These are phyloP conservation scores for Nyctalus aviator DNA, from an alignment of 2,797 vertebrate species.

Conservation along the genomic window DNA sequence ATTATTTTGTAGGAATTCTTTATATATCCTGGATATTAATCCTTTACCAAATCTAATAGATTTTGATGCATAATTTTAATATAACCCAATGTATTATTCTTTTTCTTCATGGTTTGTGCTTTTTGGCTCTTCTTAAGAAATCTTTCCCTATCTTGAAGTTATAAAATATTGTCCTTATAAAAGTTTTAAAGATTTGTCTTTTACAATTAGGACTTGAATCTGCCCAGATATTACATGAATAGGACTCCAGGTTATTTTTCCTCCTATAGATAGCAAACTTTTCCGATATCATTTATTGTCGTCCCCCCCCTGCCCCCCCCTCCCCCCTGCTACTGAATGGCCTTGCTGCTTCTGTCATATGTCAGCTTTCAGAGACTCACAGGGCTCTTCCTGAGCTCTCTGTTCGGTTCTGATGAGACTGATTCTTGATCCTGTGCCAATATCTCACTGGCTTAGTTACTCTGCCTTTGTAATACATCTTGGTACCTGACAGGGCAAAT, in stretches of 20 bases:
- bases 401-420: background rate
- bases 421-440: background rate
- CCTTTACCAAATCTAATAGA: background rate
- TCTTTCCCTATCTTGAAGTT: background rate
- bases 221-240: background rate
- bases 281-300: background rate
- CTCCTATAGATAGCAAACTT: background rate
- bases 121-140: background rate
- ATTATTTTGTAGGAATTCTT: constrained; percentile 1
- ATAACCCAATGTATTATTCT: background rate
- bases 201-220: background rate
- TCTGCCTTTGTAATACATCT: background rate
- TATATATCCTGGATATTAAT: background rate
- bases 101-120: background rate
- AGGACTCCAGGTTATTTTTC: background rate
- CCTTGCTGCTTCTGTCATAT: background rate
- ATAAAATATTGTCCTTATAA: constrained; percentile 29
- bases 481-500: background rate
- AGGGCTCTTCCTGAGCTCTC: background rate
- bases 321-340: background rate
- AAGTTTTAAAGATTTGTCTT: background rate
- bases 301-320: background rate
- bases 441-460: background rate
- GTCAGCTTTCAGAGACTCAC: background rate
- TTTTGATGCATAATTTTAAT: constrained; percentile 8